Conservation (phyloP, 2,113 vertebrate species). For the Hippolais icterina region DNA sequence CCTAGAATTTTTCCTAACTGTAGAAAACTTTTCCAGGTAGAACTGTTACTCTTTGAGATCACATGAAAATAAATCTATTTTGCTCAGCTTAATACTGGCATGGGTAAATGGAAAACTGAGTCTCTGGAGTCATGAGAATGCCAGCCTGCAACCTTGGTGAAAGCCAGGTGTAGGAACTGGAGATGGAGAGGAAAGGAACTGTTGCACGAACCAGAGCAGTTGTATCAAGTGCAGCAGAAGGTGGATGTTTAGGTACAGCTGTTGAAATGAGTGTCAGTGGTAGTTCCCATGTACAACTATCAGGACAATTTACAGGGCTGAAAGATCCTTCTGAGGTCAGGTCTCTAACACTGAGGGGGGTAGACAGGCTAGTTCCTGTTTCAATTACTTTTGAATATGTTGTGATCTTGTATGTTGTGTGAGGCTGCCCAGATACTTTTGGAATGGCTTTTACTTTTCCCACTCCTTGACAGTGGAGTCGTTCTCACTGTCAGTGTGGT, state of each 20-base stretch:
- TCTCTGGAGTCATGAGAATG: background rate
- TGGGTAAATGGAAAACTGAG: background rate
- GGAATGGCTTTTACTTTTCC: background rate
- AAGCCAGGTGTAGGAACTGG: background rate
- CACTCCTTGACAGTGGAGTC: background rate
- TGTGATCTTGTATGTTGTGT: background rate
- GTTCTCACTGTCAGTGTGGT: accelerated
- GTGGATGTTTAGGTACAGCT: background rate
- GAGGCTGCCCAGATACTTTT: background rate
- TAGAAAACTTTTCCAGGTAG: background rate
- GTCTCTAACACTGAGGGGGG: accelerated
- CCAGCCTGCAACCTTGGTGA: background rate
- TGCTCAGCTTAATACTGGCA: background rate
- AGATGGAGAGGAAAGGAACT: background rate
- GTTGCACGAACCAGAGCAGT: background rate
- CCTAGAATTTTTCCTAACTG: background rate
- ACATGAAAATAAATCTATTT: background rate
- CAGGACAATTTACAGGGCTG: background rate
- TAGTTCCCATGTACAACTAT: background rate
- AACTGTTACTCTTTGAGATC: background rate
- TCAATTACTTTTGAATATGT: background rate
- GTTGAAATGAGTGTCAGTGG: background rate
- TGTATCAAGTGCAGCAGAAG: background rate
- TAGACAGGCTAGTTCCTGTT: background rate
- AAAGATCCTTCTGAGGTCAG: background rate